phyloP scores from a whole-genome alignment of 2,888 invertebrate genomes.

The Tipula confusa region DNA sequence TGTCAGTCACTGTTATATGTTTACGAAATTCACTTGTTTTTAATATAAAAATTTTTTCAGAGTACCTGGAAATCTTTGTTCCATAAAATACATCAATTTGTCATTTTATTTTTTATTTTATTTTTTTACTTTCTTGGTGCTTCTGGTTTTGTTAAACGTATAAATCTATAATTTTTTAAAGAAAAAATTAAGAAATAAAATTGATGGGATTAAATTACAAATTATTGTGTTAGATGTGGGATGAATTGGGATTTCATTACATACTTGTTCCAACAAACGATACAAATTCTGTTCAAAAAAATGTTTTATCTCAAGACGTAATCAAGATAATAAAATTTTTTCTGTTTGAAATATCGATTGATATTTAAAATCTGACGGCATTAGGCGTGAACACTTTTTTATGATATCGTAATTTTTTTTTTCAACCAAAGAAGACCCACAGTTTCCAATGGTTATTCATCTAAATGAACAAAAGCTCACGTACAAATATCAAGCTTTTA shows the following conservation, averaged over 20 bases:
- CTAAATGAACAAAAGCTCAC: too few relatives aligned
- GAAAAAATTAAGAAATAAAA: background rate
- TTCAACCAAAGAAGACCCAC: too few relatives aligned
- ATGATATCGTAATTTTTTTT: too few relatives aligned
- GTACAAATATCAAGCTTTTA: too few relatives aligned
- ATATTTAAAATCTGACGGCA: background rate
- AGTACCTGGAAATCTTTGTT: background rate
- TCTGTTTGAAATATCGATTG: background rate
- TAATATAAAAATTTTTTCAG: background rate
- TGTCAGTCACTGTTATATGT: background rate
- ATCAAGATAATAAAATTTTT: background rate
- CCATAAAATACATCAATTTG: background rate
- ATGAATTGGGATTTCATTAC: background rate
- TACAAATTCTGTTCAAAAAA: background rate
- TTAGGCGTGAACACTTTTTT: too few relatives aligned
- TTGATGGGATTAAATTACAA: slow-evolving; percentile 25
- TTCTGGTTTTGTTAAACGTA: background rate
- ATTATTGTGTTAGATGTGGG: background rate
- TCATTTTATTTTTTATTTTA: background rate
- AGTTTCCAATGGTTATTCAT: too few relatives aligned
- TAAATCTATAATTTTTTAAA: background rate
- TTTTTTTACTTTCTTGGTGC: background rate
- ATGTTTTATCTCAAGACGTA: background rate
- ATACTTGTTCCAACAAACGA: background rate
- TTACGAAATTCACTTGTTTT: background rate